Percentiles rank a stretch among this genome's conserved stretches.
These are phyloP conservation scores for Ctenicera cuprea DNA, from an alignment of 2,888 invertebrate genomes.

Conservation along the genomic window DNA sequence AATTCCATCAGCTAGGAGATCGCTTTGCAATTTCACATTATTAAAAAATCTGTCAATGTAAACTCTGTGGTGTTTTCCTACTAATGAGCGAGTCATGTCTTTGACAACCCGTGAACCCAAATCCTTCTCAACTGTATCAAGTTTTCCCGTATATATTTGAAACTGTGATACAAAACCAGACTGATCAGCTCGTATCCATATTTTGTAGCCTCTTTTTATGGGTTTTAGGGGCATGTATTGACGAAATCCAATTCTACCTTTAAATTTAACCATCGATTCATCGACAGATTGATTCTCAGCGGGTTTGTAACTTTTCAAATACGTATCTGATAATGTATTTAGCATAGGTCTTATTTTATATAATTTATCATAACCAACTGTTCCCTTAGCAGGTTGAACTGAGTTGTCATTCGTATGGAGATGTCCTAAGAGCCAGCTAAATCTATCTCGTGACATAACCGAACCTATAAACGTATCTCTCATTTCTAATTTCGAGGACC, in stretches of 20 bases:
- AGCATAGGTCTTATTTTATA: neutral
- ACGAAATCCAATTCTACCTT: neutral
- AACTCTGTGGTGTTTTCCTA: slow-evolving; percentile 46
- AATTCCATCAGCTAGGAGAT: slow-evolving; percentile 49
- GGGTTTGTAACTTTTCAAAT: slow-evolving; percentile 45
- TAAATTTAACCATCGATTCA: neutral
- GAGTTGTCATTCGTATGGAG: neutral
- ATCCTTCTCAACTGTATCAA: slow-evolving; percentile 56
- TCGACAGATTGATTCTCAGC: neutral
- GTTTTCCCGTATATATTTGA: slow-evolving; percentile 64
- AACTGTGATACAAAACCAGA: slow-evolving; percentile 59
- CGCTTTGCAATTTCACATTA: slow-evolving; percentile 49
- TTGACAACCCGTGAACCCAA: slow-evolving; percentile 46
- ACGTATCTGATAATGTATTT: neutral
- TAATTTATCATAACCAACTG: neutral
- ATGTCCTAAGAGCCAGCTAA: neutral
- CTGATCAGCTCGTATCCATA: slow-evolving; percentile 59
- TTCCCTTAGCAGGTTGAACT: neutral
- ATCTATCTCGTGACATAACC: slow-evolving; percentile 21
- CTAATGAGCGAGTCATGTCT: neutral
- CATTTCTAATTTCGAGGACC: slow-evolving; percentile 51
- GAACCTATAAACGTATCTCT: slow-evolving; percentile 52
- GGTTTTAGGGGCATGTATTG: neutral
- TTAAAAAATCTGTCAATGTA: slow-evolving; percentile 61
- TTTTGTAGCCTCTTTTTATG: too few species aligned